Evolutionary conservation across 2,888 invertebrate genomes (phyloP), one percentile per base, ranked within the genome.

Genomic region (Cheilosia urbana): DNA sequence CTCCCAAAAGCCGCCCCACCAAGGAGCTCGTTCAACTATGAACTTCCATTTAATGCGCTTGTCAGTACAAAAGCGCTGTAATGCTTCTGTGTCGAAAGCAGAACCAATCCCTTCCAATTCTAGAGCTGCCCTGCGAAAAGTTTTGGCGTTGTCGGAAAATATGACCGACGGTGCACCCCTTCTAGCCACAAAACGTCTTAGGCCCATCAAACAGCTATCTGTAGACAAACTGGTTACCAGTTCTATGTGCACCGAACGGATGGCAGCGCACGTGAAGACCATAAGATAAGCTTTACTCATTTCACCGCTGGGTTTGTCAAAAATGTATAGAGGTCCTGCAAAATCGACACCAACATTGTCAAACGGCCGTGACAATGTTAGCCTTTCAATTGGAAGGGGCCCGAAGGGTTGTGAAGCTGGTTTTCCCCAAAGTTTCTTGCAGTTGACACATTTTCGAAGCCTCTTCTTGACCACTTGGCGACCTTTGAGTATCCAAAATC

Each of bases 111-210:
- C 62, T 6, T 42, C 21, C 21, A 45, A 4, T 24, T 62, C 62
- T n/a, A 62, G 17, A 5, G 45, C 62, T 5, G 62, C 62, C 37
- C 62, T 40, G n/a, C 45, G 21, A 45, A 62, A 62, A 37, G 27
- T 62, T 24, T 27, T 42, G 11, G 62, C 62, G n/a, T 62, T 62
- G 13, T 62, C 62, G 21, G 62, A 62, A 62, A 21, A 21, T 27
- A 62, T 62, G 5, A 24, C 27, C 45, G 62, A 62, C 21, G 62
- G 45, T n/a, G 37, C 27, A n/a, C 62, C 45, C 24, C 47, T 62
- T 62, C 62, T 19, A 7, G 45, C 27, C 42, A 62, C 24, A 45
- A 45, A 42, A 42, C 58, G 42, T 21, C 21, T 21, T 2, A 21
- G 21, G 7, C 58, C 37, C 40, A 60, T 60, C 58, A 60, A 34